A percentile compares a stretch with the other conserved stretches of the same genome.
Evolutionary conservation across 2,888 invertebrate genomes (phyloP).

Genomic region (Atrina japonica): DNA sequence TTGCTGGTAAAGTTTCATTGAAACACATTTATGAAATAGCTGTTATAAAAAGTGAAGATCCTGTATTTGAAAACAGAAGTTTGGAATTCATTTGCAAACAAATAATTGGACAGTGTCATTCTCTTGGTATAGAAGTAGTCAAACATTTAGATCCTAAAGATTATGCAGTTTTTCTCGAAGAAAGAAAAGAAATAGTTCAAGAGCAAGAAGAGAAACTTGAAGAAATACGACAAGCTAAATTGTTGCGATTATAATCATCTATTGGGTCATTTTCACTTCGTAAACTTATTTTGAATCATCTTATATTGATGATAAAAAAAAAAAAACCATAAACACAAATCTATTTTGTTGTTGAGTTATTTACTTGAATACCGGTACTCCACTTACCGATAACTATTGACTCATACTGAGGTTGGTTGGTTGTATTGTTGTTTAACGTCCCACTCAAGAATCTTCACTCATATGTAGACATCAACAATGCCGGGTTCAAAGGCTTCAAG

Average conservation of each 20-base stretch:
- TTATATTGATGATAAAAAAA: too few species aligned
- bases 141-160: constrained; percentile 88
- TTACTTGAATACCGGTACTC: too few species aligned
- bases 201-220: constrained; percentile 89
- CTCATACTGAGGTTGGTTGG: too few species aligned
- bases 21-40: constrained; percentile 99
- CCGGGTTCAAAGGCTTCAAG: too few species aligned
- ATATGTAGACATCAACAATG: too few species aligned
- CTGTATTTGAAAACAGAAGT: constrained; percentile 79
- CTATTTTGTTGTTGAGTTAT: too few species aligned
- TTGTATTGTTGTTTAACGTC: too few species aligned
- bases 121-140: constrained; percentile 93
- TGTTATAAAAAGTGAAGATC: constrained; percentile 94
- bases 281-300: too few species aligned
- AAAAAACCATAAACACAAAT: too few species aligned
- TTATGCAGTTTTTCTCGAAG: constrained; percentile 89
- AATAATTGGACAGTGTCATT: constrained; percentile 89
- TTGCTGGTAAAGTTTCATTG: constrained; percentile 92
- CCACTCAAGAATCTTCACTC: too few species aligned
- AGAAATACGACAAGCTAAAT: constrained; percentile 93
- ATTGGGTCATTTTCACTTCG: too few species aligned
- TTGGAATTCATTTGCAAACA: constrained; percentile 86
- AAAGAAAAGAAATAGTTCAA: constrained; percentile 87
- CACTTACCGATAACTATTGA: too few species aligned
- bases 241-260: constrained; percentile 85